Percentiles rank a stretch among this genome's conserved stretches.
Conservation (phyloP, 2,888 invertebrate species). For the Zaprionus obscuricornis region DNA sequence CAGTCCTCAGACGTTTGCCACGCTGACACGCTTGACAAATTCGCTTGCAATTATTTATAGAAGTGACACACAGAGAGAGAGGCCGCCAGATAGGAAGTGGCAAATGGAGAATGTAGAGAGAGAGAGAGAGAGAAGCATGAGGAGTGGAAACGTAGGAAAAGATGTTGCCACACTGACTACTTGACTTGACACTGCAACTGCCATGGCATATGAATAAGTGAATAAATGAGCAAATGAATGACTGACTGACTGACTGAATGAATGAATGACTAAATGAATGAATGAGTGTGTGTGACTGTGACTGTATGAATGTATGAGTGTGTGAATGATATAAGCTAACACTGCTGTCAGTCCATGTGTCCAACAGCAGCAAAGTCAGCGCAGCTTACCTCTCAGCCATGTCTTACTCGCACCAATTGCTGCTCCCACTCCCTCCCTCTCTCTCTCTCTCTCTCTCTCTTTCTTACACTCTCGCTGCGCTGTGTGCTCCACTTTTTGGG, state of each 20-base stretch:
- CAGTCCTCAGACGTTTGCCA: slow-evolving; percentile 28
- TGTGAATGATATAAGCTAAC: slow-evolving; percentile 39
- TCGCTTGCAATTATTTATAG: slow-evolving; percentile 76
- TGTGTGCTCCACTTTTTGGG: slow-evolving; percentile 66
- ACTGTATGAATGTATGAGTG: slow-evolving; percentile 51
- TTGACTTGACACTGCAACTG: slow-evolving; percentile 54
- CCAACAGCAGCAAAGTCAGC: no score
- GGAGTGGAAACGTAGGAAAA: slow-evolving; percentile 41
- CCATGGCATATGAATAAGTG: slow-evolving; percentile 29
- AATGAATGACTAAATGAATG: slow-evolving; percentile 32
- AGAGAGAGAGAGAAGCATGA: slow-evolving; percentile 14
- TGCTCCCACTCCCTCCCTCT: no score
- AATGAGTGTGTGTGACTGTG: slow-evolving; percentile 28
- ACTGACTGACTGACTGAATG: slow-evolving; percentile 29
- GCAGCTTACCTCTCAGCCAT: no score
- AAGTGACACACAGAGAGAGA: slow-evolving; percentile 61
- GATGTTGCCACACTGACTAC: no score
- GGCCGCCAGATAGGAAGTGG: background rate
- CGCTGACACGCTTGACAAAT: slow-evolving; percentile 71
- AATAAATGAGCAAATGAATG: slow-evolving; percentile 32
- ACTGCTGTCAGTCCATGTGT: slow-evolving; percentile 37
- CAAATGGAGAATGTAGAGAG: no score
- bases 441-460: no score
- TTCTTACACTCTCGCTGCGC: background rate
- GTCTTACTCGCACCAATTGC: no score